Percentiles rank a stretch among this genome's conserved stretches.
Evolutionary conservation across 2,888 invertebrate genomes (phyloP).

Genomic region (Prionchulus punctatus): DNA sequence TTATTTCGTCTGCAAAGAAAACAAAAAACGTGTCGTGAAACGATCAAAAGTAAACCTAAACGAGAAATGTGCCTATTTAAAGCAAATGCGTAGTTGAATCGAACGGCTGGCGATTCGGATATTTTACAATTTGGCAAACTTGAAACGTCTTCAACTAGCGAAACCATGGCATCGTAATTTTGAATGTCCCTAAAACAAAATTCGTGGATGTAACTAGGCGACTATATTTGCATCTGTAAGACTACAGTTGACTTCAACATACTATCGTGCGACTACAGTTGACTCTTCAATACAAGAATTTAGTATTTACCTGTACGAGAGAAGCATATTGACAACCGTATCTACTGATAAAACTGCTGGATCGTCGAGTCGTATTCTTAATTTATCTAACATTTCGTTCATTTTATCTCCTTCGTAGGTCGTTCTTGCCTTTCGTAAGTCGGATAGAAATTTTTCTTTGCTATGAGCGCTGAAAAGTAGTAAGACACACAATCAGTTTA

Average conservation of each 20-base stretch:
- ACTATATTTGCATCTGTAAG: neutral
- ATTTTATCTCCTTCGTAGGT: constrained; percentile 60
- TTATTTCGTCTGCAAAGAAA: constrained; percentile 55
- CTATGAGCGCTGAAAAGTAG: constrained; percentile 60
- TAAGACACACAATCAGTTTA: too few relatives aligned
- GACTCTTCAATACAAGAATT: too few relatives aligned
- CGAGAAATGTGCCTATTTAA: constrained; percentile 59
- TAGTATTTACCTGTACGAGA: constrained; percentile 51
- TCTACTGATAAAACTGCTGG: constrained; percentile 89
- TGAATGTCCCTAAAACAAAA: constrained; percentile 27
- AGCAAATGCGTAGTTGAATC: constrained; percentile 87
- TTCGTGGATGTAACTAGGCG: too few relatives aligned
- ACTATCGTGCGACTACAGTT: too few relatives aligned
- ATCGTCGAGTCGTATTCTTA: constrained; percentile 82
- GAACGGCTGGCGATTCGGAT: constrained; percentile 71
- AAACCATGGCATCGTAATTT: constrained; percentile 71
- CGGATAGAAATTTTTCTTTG: constrained; percentile 87
- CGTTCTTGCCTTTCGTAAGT: constrained; percentile 78
- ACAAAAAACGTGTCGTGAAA: constrained; percentile 14
- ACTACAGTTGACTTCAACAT: too few relatives aligned
- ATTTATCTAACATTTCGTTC: constrained; percentile 54
- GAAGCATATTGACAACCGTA: constrained; percentile 79
- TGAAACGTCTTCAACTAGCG: constrained; percentile 77
- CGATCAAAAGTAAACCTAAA: neutral
- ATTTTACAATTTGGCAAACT: constrained; percentile 71